Conservation (phyloP, 2,888 invertebrate species). For the Leucania comma region DNA sequence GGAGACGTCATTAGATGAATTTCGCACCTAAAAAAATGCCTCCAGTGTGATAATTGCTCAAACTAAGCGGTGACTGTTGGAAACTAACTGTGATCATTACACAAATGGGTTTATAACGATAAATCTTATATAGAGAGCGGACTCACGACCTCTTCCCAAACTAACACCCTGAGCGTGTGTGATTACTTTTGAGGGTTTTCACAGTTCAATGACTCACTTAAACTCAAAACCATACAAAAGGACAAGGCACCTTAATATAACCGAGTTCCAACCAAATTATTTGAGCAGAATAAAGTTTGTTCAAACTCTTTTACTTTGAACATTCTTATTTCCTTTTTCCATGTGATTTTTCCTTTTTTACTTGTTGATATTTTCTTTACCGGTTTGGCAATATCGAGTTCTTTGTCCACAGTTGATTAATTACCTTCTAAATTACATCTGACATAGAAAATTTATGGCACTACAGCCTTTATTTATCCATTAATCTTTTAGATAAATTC, state of each 20-base stretch:
- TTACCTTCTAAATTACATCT: conserved; percentile 34
- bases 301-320: background rate
- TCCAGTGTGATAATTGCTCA: background rate
- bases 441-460: conserved; percentile 25
- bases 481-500: conserved; percentile 50
- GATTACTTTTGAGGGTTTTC: conserved; percentile 16
- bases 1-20: too few species aligned
- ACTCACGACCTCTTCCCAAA: background rate
- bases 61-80: background rate
- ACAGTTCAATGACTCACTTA: conserved; percentile 20
- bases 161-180: conserved; percentile 15
- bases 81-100: background rate
- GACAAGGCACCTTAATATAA: background rate
- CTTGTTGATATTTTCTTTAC: conserved; percentile 36
- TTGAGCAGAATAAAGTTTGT: background rate
- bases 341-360: background rate
- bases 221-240: background rate
- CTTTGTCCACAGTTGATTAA: conserved; percentile 39
- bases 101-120: background rate
- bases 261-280: background rate
- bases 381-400: conserved; percentile 2
- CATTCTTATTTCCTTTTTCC: background rate
- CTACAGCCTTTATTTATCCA: conserved; percentile 21
- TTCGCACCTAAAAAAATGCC: too few species aligned
- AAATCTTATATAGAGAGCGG: too few species aligned